Conservation (phyloP, 2,888 invertebrate genomes). For the Baronia brevicornis region DNA sequence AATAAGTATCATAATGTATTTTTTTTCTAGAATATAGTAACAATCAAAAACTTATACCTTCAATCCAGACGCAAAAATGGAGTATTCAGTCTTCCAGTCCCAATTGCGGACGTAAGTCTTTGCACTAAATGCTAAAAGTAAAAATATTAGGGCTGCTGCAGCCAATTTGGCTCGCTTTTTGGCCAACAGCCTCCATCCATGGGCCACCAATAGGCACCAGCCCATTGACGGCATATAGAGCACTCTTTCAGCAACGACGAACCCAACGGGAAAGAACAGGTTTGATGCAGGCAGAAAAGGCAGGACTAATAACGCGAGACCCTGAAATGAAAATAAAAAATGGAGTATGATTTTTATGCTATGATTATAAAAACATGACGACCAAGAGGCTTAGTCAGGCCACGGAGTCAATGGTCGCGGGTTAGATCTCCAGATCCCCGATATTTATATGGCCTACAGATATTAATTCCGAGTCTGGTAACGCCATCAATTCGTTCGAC, state of each 20-base stretch:
- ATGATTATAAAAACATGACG: too few relatives aligned
- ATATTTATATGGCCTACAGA: too few relatives aligned
- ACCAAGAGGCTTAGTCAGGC: too few relatives aligned
- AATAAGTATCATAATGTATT: too few relatives aligned
- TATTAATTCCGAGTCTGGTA: too few relatives aligned
- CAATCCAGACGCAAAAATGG: constrained; percentile 94
- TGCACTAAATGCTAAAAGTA: constrained; percentile 85
- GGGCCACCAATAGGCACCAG: constrained; percentile 93
- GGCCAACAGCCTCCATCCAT: constrained; percentile 84
- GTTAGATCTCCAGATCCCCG: too few relatives aligned
- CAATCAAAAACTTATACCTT: constrained; percentile 60
- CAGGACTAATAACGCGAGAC: constrained; percentile 88
- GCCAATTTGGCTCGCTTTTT: constrained; percentile 80
- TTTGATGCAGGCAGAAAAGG: constrained; percentile 98
- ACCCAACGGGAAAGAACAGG: constrained; percentile 97
- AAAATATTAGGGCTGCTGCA: constrained; percentile 79
- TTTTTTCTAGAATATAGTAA: too few relatives aligned
- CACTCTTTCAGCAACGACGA: constrained; percentile 96
- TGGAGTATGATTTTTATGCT: too few relatives aligned
- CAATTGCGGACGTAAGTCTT: constrained; percentile 92
- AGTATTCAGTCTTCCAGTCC: constrained; percentile 96
- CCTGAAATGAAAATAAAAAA: constrained; percentile 70
- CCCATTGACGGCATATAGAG: constrained; percentile 99
- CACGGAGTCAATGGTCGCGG: too few relatives aligned
- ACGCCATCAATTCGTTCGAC: too few relatives aligned